A percentile compares a stretch with the other conserved stretches of the same genome.
Conservation (phyloP, 2,888 invertebrate genomes). For the Neuroscelio doddi region DNA sequence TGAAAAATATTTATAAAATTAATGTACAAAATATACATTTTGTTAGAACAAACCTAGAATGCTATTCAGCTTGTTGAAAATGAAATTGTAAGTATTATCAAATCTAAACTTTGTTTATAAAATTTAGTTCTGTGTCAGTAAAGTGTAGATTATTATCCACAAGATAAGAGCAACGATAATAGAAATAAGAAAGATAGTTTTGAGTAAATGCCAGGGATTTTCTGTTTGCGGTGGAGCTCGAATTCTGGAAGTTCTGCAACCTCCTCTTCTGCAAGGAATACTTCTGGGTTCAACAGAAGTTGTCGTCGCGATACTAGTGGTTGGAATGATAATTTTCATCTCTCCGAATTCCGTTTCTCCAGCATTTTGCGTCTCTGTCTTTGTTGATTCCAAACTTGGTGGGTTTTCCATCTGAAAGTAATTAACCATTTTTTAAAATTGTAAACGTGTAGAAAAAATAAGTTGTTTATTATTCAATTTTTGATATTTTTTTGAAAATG, state of each 20-base stretch:
- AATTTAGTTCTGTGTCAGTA: constrained; percentile 64
- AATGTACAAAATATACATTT: not conserved
- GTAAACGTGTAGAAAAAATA: too few relatives aligned
- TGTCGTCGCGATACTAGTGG: constrained; percentile 51
- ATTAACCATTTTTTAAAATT: not conserved
- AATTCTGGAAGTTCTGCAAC: constrained; percentile 55
- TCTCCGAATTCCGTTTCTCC: constrained; percentile 65
- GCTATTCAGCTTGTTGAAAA: too few relatives aligned
- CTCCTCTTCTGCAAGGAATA: constrained; percentile 57
- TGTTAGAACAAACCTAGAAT: not conserved
- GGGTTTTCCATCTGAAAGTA: constrained; percentile 73
- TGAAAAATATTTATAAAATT: too few relatives aligned
- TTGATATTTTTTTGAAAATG: too few relatives aligned
- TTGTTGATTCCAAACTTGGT: constrained; percentile 56
- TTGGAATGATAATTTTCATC: constrained; percentile 53
- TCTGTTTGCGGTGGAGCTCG: constrained; percentile 59
- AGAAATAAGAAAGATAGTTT: constrained; percentile 73
- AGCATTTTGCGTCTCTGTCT: constrained; percentile 52
- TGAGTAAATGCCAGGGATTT: constrained; percentile 74
- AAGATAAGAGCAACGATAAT: constrained; percentile 71
- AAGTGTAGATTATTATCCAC: constrained; percentile 72
- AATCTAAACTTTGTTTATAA: constrained; percentile 48
- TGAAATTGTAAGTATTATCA: too few relatives aligned
- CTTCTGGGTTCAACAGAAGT: constrained; percentile 45
- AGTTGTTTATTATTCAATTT: too few relatives aligned